Evolutionary conservation across 1,140 invertebrate genomes (phyloP), one percentile per base, ranked within the genome.

Genomic region (Riptortus pedestris): DNA sequence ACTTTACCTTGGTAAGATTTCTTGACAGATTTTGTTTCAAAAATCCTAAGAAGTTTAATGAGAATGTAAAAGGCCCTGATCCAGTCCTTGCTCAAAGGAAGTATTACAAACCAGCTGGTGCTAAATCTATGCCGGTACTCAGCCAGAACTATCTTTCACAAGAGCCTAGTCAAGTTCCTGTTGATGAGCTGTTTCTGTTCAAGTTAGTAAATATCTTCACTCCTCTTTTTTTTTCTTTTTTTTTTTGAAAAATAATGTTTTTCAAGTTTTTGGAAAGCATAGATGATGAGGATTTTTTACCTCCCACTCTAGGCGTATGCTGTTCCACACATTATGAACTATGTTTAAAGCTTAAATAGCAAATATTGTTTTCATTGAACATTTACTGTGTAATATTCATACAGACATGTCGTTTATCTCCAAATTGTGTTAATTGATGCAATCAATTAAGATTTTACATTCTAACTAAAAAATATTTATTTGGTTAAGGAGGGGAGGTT

Each of bases 11-110:
- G 0, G 86, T 91, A 26, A 78, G 90, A 65, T 98, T 98, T 72
- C 76, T 98, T 12, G 94, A 98, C 72, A 80, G 93, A 63, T 98
- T 96, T 75, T 91, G 93, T 1, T 98, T 93, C 71, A 92, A 95
- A 74, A 98, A 98, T 79, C 93, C 95, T 0, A 98, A 98, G 74
- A 86, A 85, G 66, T 52, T 51, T 29, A 58, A 67, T 67, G 71
- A 70, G 67, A 70, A 62, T 62, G 71, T 70, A 67, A 70, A 61
- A 64, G 72, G 66, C 67, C 76, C 52, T 72, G 79, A 79, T 2
- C 77, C 76, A 0, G 77, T 80, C 68, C 80, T 83, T 64, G 79
- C 79, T n/a, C 73, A 78, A 31, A 74, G 83, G 48, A 79, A 82
- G 67, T 79, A 81, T 65, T 85, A 84, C 73, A 73, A 71, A 67